Base-by-base conservation (phyloP, 2,888 invertebrate species). In the Aporophyla lueneburgensis region DNA sequence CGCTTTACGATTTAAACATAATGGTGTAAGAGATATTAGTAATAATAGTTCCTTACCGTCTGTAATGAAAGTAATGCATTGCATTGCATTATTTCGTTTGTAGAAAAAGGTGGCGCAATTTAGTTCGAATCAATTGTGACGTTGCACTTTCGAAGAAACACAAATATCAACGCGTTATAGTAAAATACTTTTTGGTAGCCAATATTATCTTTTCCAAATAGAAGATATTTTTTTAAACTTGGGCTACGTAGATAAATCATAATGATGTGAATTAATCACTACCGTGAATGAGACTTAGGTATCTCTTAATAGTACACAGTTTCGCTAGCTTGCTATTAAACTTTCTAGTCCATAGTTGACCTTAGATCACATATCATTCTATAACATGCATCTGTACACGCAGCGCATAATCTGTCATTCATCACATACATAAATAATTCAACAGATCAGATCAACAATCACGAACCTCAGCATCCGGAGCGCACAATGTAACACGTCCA, bases 401-500 rank as follows among this genome's bases (percentile, higher is more conserved):
- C 53, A 61, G 24, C 43, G 53, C 43, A 65, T 68, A 74, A 78
- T 66, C 54, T 40, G 49, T 73, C 51, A 51, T 70, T 70, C 54
- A 66, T 21, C n/a, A 51, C 33, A 49, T 27, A 54, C 59, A 74
- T 74, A 76, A 73, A 73, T 79, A 78, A 78, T 69, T 68, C 43
- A 84, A 80, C 65, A 71, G 73, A 74, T 82, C 78, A 71, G 74
- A 76, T 71, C 77, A 86, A 87, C 88, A 87, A 90, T 91, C 86
- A 86, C 89, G 87, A 89, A 91, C 86, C 87, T 90, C 86, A 86
- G 90, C 93, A 93, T 94, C 94, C 93, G 93, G 90, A 91, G 86
- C 89, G 87, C 80, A 91, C 92, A 93, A 91, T 94, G 93, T 93
- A 90, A 93, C 94, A 94, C 95, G 95, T 95, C 95, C 92, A 95